phyloP scores from a whole-genome alignment of 2,888 invertebrate genomes.

The Dioctria rufipes region DNA sequence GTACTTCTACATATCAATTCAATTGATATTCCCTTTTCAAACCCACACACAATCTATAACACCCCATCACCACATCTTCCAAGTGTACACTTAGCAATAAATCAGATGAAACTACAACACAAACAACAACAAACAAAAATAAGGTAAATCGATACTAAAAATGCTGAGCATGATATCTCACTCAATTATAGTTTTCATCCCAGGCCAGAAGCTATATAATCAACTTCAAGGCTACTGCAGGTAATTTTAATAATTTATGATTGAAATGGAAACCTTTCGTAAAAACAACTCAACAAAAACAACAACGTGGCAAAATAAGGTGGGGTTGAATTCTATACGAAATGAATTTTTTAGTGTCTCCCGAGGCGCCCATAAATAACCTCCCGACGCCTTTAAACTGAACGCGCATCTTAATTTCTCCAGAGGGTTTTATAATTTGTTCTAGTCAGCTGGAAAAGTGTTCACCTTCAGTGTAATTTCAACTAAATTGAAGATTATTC shows the following conservation, averaged over 20 bases:
- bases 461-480: conserved; percentile 35
- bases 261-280: conserved; percentile 34
- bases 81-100: no score
- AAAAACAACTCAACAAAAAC: not conserved
- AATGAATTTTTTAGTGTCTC: conserved; percentile 41
- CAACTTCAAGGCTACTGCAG: conserved; percentile 3
- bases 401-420: conserved; percentile 54
- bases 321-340: conserved; percentile 10
- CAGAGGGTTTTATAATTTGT: conserved; percentile 45
- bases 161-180: no score
- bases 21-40: no score
- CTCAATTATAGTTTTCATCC: conserved; percentile 1
- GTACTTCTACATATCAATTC: no score
- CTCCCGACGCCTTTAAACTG: conserved; percentile 34
- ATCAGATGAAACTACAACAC: no score
- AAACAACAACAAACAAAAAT: no score
- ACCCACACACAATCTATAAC: no score
- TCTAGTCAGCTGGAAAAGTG: conserved; percentile 38
- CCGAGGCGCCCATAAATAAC: conserved; percentile 51
- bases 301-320: conserved; percentile 22
- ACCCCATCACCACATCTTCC: no score
- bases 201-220: not conserved
- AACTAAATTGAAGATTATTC: conserved; percentile 40
- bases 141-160: no score
- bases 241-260: conserved; percentile 45